phyloP scores from a whole-genome alignment of 2,797 vertebrate species.

The Sebastes reedi region DNA sequence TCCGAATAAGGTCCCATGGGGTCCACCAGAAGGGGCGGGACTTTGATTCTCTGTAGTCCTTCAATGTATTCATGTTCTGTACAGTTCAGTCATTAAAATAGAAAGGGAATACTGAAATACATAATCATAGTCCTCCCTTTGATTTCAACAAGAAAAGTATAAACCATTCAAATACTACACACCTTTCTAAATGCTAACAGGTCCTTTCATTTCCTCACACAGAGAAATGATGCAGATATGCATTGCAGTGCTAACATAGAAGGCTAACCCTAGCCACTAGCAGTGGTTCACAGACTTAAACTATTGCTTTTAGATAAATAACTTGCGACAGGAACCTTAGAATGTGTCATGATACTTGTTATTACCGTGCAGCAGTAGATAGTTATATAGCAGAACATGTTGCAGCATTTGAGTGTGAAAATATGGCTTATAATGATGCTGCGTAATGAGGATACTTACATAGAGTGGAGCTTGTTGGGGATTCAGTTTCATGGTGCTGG shows the following conservation, averaged over 20 bases:
- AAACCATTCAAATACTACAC: too few relatives aligned
- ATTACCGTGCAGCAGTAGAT: background rate
- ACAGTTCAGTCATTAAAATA: too few relatives aligned
- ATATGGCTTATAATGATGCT: background rate
- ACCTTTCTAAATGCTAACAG: too few relatives aligned
- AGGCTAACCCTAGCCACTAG: background rate
- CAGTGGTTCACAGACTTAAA: background rate
- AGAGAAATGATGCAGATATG: background rate
- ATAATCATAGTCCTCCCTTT: too few relatives aligned
- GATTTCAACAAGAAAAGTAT: too few relatives aligned
- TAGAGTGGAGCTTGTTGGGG: conserved; percentile 93
- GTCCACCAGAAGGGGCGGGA: too few relatives aligned
- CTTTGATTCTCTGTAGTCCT: too few relatives aligned
- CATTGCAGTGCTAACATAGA: background rate
- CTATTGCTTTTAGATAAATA: background rate
- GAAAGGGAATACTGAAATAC: too few relatives aligned
- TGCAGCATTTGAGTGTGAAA: background rate
- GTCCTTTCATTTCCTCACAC: background rate
- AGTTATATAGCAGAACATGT: background rate
- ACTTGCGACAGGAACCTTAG: background rate
- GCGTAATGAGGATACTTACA: conserved; percentile 83
- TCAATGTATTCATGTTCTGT: too few relatives aligned
- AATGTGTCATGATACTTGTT: background rate
- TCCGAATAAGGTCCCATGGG: too few relatives aligned
- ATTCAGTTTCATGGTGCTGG: conserved; percentile 94